Evolutionary conservation across 2,113 vertebrate species (phyloP), one percentile per base, ranked within the genome.

Genomic region (Halcyon malimbica): DNA sequence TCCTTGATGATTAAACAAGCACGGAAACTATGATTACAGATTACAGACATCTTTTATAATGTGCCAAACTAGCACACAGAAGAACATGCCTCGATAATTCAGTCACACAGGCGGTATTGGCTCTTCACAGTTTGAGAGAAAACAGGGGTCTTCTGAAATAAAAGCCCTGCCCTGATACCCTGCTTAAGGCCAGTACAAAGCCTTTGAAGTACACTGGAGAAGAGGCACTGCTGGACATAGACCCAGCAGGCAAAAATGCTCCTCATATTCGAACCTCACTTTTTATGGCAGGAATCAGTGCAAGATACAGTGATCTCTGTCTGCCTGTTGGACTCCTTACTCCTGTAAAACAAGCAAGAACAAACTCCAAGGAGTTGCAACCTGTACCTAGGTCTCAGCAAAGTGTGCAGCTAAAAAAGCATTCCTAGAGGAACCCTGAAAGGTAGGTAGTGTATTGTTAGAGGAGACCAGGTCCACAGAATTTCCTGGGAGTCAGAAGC

Each of bases 1-100:
- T 81, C 35, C 60, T 65, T 1, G 0, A 51, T 62, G 68, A 96
- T 89, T 95, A 93, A 94, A 95, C 68, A 84, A 81, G 83, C 50
- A 81, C 64, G 91, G 77, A 77, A 92, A 62, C 73, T 42, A 74
- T 70, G 77, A 94, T 91, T 96, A 90, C 71, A 94, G 82, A 83
- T 65, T 71, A 83, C 46, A 85, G 88, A n/a, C 39, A 57, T 48
- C 77, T 92, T 93, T 90, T 73, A 88, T 83, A 93, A 77, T 54
- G 73, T 44, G 70, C 82, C 92, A 88, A 53, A 83, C 62, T 29
- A 94, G 85, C 74, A 83, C 54, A 59, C 56, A 67, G 54, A 80
- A 86, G 67, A 87, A 91, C 28, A 42, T 48, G 48, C 37, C 79
- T 92, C 6, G 4, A n/a, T 71, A 79, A 68, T 64, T 89, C 67